Evolutionary conservation across 2,113 vertebrate species (phyloP), one percentile per base, ranked within the genome.

Genomic region (Hemibagrus wyckioides): DNA sequence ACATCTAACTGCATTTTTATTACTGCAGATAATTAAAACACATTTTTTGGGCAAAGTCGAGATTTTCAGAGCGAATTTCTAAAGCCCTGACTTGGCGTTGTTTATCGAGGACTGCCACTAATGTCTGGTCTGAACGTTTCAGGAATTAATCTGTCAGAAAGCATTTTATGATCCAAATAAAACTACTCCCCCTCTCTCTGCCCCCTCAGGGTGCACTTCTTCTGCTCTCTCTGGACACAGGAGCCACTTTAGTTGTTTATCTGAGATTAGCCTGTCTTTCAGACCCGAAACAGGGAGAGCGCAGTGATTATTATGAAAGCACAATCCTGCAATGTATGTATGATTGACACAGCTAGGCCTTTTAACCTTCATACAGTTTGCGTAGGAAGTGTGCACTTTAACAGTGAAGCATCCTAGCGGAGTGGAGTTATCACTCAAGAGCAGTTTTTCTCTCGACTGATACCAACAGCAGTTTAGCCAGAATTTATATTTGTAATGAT

Each of bases 111-210:
- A 19, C 84, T 25, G 39, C 33, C 41, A 33, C 33, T 52, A 48
- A 44, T 83, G 39, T 50, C n/a, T 83, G 80, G 33, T 85, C 28
- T 61, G 28, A 76, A 33, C 28, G 39, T 25, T 85, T 14, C 56
- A 85, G 52, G 84, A 59, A 61, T 77, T 44, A 85, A 85, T 77
- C 25, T 85, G 84, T 61, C 54, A 77, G 25, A 76, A 75, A 48
- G 84, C 54, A 59, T 77, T 85, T 76, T 44, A 85, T 75, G 52
- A 56, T 77, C 56, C 84, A 44, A 75, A 85, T 63, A 77, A 76
- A 48, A 14, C 73, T 13, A 54, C 67, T 57, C 67, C 67, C 14
- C 39, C 84, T 59, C 84, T 15, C 30, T 44, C 59, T 65, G 25
- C 59, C 6, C 39, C 81, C 59, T 83, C 15, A 65, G 81, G 59